phyloP scores from a whole-genome alignment of 2,888 invertebrate species.

The Drosophila kanekoi region DNA sequence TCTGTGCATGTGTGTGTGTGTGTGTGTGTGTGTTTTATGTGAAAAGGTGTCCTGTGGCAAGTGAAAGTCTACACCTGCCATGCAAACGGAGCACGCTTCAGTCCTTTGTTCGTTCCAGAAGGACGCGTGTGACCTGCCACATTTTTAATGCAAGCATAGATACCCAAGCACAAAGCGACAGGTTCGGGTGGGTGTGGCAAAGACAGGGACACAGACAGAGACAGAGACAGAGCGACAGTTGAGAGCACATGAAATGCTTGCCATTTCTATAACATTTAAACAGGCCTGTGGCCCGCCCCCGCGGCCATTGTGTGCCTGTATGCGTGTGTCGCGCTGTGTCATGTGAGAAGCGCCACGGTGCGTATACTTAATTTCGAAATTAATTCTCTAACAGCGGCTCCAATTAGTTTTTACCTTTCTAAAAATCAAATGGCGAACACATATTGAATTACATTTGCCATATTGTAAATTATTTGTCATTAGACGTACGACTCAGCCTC shows the following conservation, averaged over 20 bases:
- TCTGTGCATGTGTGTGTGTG: neutral
- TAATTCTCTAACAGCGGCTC: constrained; percentile 12
- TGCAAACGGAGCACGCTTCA: constrained; percentile 7
- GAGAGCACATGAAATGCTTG: constrained; percentile 12
- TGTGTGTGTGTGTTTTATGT: constrained; percentile 8
- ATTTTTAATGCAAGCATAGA: constrained; percentile 20
- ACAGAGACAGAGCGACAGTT: constrained; percentile 11
- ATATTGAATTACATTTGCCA: constrained; percentile 36
- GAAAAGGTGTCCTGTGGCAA: constrained; percentile 34
- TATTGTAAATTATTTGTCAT: neutral
- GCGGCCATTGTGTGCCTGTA: neutral
- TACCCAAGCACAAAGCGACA: neutral
- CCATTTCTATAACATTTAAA: constrained; percentile 28
- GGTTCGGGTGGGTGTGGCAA: neutral
- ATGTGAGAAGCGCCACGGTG: constrained; percentile 13
- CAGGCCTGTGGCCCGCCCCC: neutral
- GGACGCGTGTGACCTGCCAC: constrained; percentile 12
- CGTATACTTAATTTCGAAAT: constrained; percentile 40
- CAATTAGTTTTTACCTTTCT: constrained; percentile 31
- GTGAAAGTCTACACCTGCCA: constrained; percentile 47
- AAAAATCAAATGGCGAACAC: constrained; percentile 17
- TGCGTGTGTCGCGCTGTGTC: constrained; percentile 1
- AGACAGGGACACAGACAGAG: neutral
- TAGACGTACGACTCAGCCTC: neutral
- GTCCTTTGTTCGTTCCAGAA: constrained; percentile 6